Conservation (phyloP, 2,113 vertebrate species). For the Hepsetus odoe region DNA sequence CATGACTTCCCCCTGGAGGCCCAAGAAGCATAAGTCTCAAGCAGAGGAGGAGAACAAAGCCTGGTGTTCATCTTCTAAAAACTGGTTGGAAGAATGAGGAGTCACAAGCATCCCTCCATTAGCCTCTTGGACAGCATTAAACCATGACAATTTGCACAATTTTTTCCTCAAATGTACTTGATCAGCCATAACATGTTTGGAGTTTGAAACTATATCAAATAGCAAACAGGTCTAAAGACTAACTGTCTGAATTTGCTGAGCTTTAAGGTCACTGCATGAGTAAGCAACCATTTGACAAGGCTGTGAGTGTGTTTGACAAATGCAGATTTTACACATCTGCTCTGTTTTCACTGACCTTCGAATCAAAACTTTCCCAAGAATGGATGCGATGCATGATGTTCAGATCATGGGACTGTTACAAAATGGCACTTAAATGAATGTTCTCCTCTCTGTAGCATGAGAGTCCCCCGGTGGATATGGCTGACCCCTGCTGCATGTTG, state of each 20-base stretch:
- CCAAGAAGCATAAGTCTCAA: neutral
- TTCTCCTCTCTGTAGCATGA: neutral
- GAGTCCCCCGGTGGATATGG: too few relatives aligned
- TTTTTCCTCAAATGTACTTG: neutral
- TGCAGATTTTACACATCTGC: slow-evolving; percentile 1
- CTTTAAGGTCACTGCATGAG: neutral
- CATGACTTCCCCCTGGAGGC: slow-evolving; percentile 18
- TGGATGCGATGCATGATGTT: neutral
- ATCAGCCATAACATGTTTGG: neutral
- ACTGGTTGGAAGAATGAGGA: neutral
- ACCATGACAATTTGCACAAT: neutral
- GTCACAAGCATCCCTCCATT: slow-evolving; percentile 30
- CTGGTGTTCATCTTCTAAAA: slow-evolving; percentile 27
- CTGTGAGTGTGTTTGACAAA: neutral
- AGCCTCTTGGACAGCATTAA: neutral
- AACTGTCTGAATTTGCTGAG: too few relatives aligned
- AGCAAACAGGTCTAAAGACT: too few relatives aligned
- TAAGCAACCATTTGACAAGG: neutral
- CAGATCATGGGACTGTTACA: neutral
- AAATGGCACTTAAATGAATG: neutral
- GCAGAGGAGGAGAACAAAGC: slow-evolving; percentile 28
- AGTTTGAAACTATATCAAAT: neutral
- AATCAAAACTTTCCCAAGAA: neutral
- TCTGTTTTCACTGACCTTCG: neutral
- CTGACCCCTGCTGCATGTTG: too few relatives aligned